These are phyloP conservation scores for Anabas testudineus DNA, from an alignment of 2,797 vertebrate genomes.

Conservation along the genomic window DNA sequence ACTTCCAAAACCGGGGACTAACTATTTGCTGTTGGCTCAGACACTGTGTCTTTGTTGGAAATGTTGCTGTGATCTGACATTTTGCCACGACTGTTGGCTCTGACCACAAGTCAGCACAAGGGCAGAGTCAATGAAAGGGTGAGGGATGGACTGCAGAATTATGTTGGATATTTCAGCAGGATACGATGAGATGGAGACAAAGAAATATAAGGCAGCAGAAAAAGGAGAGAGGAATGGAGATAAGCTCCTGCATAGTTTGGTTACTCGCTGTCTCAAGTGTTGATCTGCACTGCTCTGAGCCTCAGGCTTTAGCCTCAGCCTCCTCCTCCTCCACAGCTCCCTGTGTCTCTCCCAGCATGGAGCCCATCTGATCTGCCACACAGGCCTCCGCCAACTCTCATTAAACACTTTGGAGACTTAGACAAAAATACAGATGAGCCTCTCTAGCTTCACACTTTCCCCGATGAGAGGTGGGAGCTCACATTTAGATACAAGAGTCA, in stretches of 20 bases:
- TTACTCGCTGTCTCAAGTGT: conserved; percentile 70
- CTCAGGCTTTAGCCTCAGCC: conserved; percentile 71
- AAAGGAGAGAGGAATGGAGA: conserved; percentile 60
- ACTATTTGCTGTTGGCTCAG: conserved; percentile 57
- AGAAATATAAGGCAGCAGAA: conserved; percentile 30
- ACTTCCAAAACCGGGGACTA: conserved; percentile 43
- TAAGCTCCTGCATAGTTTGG: conserved; percentile 71
- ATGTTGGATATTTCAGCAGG: conserved; percentile 41
- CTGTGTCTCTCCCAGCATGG: conserved; percentile 73
- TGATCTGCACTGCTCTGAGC: conserved; percentile 75
- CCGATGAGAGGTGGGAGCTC: conserved; percentile 66
- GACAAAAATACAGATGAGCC: conserved; percentile 78
- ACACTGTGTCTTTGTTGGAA: conserved; percentile 37
- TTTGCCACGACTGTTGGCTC: conserved; percentile 65
- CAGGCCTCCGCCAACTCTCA: conserved; percentile 77
- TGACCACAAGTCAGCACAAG: conserved; percentile 49
- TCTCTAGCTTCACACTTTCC: conserved; percentile 67
- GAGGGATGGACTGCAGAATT: conserved; percentile 58
- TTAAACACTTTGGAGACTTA: conserved; percentile 80
- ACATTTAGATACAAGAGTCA: conserved; percentile 65
- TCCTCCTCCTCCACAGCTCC: conserved; percentile 66
- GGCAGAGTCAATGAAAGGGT: conserved; percentile 60
- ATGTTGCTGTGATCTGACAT: conserved; percentile 64
- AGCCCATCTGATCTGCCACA: conserved; percentile 79
- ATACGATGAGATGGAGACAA: conserved; percentile 49